A percentile compares a stretch with the other conserved stretches of the same genome.
Evolutionary conservation across 2,888 invertebrate species (phyloP).

Genomic region (Epicampocera succincta): DNA sequence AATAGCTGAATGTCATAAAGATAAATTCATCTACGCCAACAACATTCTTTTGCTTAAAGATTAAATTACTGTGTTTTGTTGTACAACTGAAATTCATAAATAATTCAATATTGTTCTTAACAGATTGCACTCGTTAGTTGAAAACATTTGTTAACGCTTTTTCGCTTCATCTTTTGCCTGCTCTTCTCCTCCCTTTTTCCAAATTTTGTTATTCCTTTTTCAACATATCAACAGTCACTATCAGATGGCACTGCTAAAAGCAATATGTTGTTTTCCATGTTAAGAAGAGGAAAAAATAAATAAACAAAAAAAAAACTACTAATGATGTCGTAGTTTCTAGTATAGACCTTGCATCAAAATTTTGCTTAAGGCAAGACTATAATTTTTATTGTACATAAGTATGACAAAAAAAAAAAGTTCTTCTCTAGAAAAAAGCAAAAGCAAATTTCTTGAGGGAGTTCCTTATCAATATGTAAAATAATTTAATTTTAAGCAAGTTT

Average conservation of each 20-base stretch:
- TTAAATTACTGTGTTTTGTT: too few species aligned
- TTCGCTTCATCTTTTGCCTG: background rate
- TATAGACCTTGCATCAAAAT: constrained; percentile 55
- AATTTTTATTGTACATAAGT: constrained; percentile 39
- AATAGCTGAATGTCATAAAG: too few species aligned
- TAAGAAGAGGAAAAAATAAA: background rate
- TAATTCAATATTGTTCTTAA: background rate
- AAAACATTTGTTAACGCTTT: constrained; percentile 17
- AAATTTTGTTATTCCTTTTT: constrained; percentile 7
- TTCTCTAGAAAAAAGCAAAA: background rate
- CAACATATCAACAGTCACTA: constrained; percentile 51
- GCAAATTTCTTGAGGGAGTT: constrained; percentile 40
- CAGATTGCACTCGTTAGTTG: background rate
- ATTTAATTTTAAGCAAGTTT: constrained; percentile 11
- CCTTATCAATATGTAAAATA: constrained; percentile 41
- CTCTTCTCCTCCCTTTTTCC: background rate
- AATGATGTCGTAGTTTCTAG: constrained; percentile 54
- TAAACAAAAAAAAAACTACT: constrained; percentile 2
- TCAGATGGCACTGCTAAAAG: constrained; percentile 54
- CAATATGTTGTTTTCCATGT: constrained; percentile 32
- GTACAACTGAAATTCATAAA: background rate
- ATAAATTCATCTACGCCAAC: too few species aligned
- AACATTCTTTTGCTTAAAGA: background rate
- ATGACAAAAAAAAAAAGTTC: constrained; percentile 10
- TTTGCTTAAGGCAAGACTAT: constrained; percentile 48